Evolutionary conservation across 2,888 invertebrate genomes (phyloP), one percentile per base, ranked within the genome.

Genomic region (Caprella mutica): DNA sequence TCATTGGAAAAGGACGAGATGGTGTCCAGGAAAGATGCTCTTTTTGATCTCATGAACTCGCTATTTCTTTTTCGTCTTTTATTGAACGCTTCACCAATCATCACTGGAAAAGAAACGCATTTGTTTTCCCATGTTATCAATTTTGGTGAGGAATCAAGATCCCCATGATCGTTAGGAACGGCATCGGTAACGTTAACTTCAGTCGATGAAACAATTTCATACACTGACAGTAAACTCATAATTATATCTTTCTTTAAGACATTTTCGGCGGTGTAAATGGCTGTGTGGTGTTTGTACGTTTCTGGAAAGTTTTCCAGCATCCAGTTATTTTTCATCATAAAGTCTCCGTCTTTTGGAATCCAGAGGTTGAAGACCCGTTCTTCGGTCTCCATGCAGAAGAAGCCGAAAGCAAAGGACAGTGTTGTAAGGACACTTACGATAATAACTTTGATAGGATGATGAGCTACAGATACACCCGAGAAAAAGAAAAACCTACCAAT

Each of bases 271-370:
- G 59, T 59, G 55, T 58, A 63, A 19, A 63, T 33, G 6, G 58
- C 56, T 14, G 33, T 24, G 29, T 63, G 59, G 19, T 55, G n/a
- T 29, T 59, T 35, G 48, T 55, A 63, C 29, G 57, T 33, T 9
- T 55, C 26, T n/a, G 63, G 63, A 24, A 54, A 63, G 23, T 63
- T 57, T n/a, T 52, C 44, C 35, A 51, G 52, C 44, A 59, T 59
- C 63, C 63, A 63, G 6, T 54, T 55, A 44, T 55, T 54, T 3
- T 58, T 56, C 30, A 42, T 52, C 12, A 63, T 55, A 50, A 63
- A 63, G 60, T 81, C 78, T 0, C 84, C 84, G 40, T 83, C 78
- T 40, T 80, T 80, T 12, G 85, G 84, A 23, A 85, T 81, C 86
- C 86, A 86, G 66, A 86, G 72, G 68, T 81, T 82, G 46, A 65